A percentile compares a stretch with the other conserved stretches of the same genome.
Conservation (phyloP, 2,797 vertebrate species). For the Spinus olivaceus region DNA sequence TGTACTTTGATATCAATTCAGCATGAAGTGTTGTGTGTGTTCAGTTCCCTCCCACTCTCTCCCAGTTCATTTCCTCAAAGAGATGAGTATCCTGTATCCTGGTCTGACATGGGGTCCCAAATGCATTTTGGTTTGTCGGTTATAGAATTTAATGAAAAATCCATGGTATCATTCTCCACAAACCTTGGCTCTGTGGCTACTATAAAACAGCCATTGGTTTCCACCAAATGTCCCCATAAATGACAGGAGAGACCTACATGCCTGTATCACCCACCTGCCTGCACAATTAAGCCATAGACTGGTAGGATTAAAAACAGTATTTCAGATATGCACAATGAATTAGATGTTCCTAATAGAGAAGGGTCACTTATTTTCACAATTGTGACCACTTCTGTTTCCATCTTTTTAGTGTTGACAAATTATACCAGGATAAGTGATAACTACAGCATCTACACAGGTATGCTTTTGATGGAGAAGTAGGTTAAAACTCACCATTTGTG, state of each 20-base stretch:
- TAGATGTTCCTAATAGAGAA: not conserved
- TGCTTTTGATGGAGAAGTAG: not conserved
- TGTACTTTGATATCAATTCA: not conserved
- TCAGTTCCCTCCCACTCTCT: not conserved
- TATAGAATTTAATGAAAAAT: not conserved
- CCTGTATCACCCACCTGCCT: not conserved
- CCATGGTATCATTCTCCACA: not conserved
- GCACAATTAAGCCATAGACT: not conserved
- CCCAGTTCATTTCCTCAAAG: not conserved
- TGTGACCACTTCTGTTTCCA: not conserved
- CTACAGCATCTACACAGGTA: not conserved
- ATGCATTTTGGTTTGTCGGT: not conserved
- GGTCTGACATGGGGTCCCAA: not conserved
- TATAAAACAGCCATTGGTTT: not conserved
- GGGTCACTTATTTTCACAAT: not conserved
- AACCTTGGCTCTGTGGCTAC: not conserved
- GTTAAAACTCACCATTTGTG: conserved; percentile 84
- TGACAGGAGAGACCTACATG: not conserved
- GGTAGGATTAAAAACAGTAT: not conserved
- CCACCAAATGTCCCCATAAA: not conserved
- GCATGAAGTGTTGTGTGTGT: not conserved
- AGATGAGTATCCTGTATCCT: not conserved
- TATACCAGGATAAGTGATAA: not conserved
- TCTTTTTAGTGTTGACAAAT: not conserved
- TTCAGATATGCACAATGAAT: not conserved